A percentile compares a stretch with the other conserved stretches of the same genome.
These are phyloP conservation scores for Excalfactoria chinensis DNA, from an alignment of 2,113 vertebrate genomes.

Conservation along the genomic window DNA sequence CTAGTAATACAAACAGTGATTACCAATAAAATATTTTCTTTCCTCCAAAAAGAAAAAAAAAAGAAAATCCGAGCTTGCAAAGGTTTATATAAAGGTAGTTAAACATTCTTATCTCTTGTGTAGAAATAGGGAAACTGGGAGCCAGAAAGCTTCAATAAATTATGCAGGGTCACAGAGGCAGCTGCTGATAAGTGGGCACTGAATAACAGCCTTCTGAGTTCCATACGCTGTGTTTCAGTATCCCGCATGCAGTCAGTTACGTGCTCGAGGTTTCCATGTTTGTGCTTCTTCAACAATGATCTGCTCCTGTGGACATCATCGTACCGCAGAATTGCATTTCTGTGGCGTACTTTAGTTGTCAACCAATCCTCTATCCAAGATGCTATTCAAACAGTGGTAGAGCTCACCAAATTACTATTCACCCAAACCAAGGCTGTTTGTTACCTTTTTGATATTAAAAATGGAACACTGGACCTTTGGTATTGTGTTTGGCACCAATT, in stretches of 20 bases:
- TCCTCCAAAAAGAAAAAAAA: background rate
- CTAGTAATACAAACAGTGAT: background rate
- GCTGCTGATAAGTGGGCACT: background rate
- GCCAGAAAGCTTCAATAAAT: background rate
- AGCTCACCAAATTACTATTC: conserved; percentile 28
- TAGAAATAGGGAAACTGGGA: background rate
- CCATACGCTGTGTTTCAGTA: background rate
- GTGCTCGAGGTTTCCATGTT: background rate
- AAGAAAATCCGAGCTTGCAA: background rate
- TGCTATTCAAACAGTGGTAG: background rate
- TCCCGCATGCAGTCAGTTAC: background rate
- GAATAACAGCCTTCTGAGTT: background rate
- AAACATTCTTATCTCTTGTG: background rate
- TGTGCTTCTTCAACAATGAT: background rate
- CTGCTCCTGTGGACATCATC: background rate
- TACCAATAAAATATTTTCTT: background rate
- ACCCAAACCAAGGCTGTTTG: background rate
- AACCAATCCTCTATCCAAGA: background rate
- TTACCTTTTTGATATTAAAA: background rate
- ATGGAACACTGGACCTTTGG: background rate
- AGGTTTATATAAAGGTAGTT: background rate
- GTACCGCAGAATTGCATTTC: background rate
- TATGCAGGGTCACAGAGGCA: fast-evolving
- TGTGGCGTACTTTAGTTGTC: background rate
- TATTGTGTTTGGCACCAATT: background rate